Base-by-base conservation (phyloP, 1,140 invertebrate genomes). In the Ceratina calcarata region DNA sequence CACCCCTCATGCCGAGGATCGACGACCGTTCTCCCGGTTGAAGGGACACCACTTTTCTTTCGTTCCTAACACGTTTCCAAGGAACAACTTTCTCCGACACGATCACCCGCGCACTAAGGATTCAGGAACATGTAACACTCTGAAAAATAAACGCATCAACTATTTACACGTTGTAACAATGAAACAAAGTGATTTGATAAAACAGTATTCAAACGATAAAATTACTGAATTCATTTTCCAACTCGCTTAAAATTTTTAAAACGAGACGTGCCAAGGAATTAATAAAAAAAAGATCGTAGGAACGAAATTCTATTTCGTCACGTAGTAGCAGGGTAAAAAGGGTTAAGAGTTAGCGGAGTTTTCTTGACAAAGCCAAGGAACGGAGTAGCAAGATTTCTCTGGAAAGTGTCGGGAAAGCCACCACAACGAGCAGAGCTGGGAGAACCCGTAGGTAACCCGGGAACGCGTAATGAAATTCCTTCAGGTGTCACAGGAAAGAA, bases 1-100 rank as follows among this genome's bases (percentile, higher is more conserved):
- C 51, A 91, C 90, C 88, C 86, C 88, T 91, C 90, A 91, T 90
- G 79, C 81, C 86, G 89, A 85, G 84, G 70, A 85, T 75, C 83
- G 65, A 73, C 76, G 53, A 57, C 37, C 37, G 57, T 78, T 80
- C 69, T 72, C 66, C 51, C 77, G 70, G 78, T 77, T 65, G 60
- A 76, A 32, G 22, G 67, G 79, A 65, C 69, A 81, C 72, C 83
- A 57, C 71, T 37, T 18, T 57, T 53, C 61, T 45, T 45, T 6
- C 37, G 37, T 45, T 45, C 37, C 37, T 45, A 45, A 45, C 37
- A 45, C 37, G 37, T 45, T 57, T 57, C 13, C 82, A 32, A 70
- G 37, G 65, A 37, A 62, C 69, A 32, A 78, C 74, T 83, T 82
- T 71, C 37, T 45, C 37, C 37, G 73, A 58, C 76, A 72, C 75